Evolutionary conservation across 2,888 invertebrate species (phyloP).

Genomic region (Cephalotes varians): DNA sequence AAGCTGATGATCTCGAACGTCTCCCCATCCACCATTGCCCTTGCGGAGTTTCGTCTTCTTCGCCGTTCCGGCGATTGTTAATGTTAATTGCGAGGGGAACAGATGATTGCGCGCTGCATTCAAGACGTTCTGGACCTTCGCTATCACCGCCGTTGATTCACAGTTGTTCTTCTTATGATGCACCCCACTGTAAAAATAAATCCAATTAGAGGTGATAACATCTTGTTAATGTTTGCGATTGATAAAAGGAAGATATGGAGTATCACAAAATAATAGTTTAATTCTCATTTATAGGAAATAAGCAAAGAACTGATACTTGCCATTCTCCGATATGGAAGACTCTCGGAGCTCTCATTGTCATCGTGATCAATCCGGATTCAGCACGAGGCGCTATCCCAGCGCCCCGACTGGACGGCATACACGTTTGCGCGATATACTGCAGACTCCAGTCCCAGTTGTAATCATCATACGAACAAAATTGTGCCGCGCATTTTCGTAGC

Average conservation of each 20-base stretch:
- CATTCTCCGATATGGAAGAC: slow-evolving; percentile 99
- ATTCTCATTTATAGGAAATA: not conserved
- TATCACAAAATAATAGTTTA: not conserved
- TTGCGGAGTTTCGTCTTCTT: slow-evolving; percentile 92
- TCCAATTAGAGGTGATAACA: not conserved
- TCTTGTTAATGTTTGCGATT: not conserved
- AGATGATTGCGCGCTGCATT: slow-evolving; percentile 90
- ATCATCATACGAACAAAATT: slow-evolving; percentile 98
- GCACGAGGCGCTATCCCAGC: slow-evolving; percentile 80
- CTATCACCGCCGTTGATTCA: slow-evolving; percentile 93
- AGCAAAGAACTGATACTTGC: slow-evolving; percentile 87
- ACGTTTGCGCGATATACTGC: slow-evolving; percentile 95
- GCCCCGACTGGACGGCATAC: slow-evolving; percentile 89
- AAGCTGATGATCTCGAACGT: slow-evolving; percentile 90
- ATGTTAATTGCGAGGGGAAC: slow-evolving; percentile 90
- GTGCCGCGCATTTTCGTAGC: slow-evolving; percentile 92
- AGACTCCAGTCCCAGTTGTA: slow-evolving; percentile 99
- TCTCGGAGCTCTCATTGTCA: slow-evolving; percentile 96
- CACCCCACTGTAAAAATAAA: slow-evolving; percentile 91
- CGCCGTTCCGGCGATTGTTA: slow-evolving; percentile 89
- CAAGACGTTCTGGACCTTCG: slow-evolving; percentile 93
- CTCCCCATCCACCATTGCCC: slow-evolving; percentile 99
- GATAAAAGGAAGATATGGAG: not conserved
- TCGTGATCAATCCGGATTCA: slow-evolving; percentile 90
- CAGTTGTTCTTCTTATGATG: slow-evolving; percentile 98